Evolutionary conservation across 2,113 vertebrate genomes (phyloP), one percentile per base, ranked within the genome.

Genomic region (Apodemus sylvaticus): DNA sequence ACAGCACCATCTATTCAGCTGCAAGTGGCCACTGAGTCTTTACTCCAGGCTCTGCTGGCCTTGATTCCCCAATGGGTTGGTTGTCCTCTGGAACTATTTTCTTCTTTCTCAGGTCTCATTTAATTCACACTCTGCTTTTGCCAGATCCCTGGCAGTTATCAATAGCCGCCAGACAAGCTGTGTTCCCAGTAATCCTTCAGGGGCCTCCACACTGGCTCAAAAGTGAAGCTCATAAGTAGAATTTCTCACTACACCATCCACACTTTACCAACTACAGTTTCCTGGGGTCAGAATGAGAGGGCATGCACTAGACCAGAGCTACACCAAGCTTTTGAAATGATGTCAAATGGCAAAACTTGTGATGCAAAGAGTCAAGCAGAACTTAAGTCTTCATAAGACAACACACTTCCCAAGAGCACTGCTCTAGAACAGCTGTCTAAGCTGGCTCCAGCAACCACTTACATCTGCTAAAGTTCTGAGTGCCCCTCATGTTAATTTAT

Each of bases 381-480:
- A 94, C 29, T 26, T 48, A 22, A 8, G 19, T 79, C 93, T 95
- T 96, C 90, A 89, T 93, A 92, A 97, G 97, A 96, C 16, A 88
- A 85, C 31, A 95, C 42, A 95, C 85, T 53, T 86, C 68, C 89
- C 78, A 95, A 89, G 89, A 68, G 73, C 55, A 51, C 22, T 51
- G 60, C 8, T 94, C 86, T 48, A 77, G 77, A 92, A 83, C 22
- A 60, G 95, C 86, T 64, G 26, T 42, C n/a, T 93, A 91, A 53
- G 86, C 92, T 70, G 58, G 92, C 85, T 39, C 55, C 31, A 77
- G 34, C 17, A 60, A 77, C 53, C 62, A 93, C 77, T 86, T 73
- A 70, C 92, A 88, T 88, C 68, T 88, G 79, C 64, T 81, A 42
- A 77, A 81, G 66, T n/a, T 76, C 26, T 19, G 16, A 91, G 60